A percentile compares a stretch with the other conserved stretches of the same genome.
Evolutionary conservation across 2,888 invertebrate species (phyloP).

Genomic region (Glaucopsyche alexis): DNA sequence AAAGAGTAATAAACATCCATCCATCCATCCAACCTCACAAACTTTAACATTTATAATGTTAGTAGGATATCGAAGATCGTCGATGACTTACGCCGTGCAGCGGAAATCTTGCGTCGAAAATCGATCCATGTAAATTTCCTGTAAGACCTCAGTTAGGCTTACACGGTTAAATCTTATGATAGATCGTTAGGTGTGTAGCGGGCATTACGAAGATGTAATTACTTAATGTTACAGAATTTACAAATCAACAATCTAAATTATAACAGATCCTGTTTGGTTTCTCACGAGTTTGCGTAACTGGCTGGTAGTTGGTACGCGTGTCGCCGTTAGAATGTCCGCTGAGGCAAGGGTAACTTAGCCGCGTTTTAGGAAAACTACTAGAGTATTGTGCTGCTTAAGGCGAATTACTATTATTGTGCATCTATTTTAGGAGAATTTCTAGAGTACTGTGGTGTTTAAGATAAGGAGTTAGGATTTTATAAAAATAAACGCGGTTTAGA

Average conservation of each 20-base stretch:
- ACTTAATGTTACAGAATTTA: slow-evolving; percentile 1
- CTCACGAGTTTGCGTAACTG: slow-evolving; percentile 19
- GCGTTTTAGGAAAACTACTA: neutral
- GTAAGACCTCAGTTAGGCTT: too few species aligned
- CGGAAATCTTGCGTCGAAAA: too few species aligned
- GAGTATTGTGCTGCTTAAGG: too few species aligned
- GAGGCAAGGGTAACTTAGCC: neutral
- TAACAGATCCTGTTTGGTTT: slow-evolving; percentile 10
- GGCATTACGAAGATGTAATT: neutral
- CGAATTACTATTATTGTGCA: neutral
- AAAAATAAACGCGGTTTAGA: too few species aligned
- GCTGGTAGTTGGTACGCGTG: slow-evolving; percentile 19
- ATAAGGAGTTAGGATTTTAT: neutral
- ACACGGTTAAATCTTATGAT: too few species aligned
- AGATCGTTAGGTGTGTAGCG: too few species aligned
- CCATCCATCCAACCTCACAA: too few species aligned
- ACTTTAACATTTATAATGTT: too few species aligned
- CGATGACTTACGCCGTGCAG: too few species aligned
- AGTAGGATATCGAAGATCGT: too few species aligned
- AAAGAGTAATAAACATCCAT: too few species aligned
- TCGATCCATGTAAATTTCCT: too few species aligned
- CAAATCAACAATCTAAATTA: slow-evolving; percentile 11
- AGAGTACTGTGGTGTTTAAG: neutral
- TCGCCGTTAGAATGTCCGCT: slow-evolving; percentile 15
- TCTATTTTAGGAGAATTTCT: neutral